Evolutionary conservation across 2,888 invertebrate species (phyloP).

Genomic region (Achlya flavicornis): DNA sequence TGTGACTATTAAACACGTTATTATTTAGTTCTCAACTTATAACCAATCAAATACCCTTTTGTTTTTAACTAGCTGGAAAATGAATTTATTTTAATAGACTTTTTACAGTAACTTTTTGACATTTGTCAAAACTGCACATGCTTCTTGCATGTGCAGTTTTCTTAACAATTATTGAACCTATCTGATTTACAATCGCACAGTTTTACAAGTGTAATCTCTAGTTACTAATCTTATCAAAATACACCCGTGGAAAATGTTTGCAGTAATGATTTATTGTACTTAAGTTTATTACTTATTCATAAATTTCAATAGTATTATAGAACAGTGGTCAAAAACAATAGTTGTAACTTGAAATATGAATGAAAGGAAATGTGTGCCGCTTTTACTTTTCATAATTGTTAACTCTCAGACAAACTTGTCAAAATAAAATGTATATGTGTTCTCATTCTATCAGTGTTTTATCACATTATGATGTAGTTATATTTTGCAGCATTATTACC

Average conservation of each 20-base stretch:
- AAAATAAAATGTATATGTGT: not conserved
- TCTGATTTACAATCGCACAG: not conserved
- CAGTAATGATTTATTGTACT: constrained; percentile 5
- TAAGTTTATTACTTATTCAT: not conserved
- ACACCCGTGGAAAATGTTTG: not conserved
- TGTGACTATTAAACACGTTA: no score
- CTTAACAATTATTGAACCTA: not conserved
- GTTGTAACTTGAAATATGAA: not conserved
- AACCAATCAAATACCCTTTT: no score
- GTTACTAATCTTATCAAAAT: constrained; percentile 1
- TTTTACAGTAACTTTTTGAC: no score
- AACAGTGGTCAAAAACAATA: not conserved
- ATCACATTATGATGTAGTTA: not conserved
- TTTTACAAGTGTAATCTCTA: not conserved
- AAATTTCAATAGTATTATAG: not conserved
- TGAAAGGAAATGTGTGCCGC: not conserved
- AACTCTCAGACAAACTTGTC: not conserved
- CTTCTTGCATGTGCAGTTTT: not conserved
- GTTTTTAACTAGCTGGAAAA: no score
- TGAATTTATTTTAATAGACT: no score
- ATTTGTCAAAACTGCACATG: no score
- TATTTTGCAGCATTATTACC: not conserved
- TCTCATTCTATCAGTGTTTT: not conserved
- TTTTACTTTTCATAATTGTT: constrained; percentile 4
- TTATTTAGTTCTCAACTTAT: no score